Evolutionary conservation across 64 coral and sea anemone species (phyloP), one percentile per base, ranked within the genome.

Genomic region (Porites lutea): DNA sequence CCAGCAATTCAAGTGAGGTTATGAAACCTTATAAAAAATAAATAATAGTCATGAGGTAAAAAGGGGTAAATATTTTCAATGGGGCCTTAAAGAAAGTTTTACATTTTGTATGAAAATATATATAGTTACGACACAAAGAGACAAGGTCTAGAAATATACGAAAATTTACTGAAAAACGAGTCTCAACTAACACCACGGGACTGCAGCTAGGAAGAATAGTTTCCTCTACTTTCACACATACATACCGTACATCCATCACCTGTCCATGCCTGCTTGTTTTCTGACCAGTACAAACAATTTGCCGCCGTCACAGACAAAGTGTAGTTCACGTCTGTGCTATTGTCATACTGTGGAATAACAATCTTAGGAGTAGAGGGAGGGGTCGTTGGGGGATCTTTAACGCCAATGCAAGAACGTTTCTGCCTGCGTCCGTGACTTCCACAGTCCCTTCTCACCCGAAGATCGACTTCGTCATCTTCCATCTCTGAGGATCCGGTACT

Each of bases 301-400:
- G 92, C 81, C 18, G 90, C 90, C 59, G 86, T 91, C 14, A 88
- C 89, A 19, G 95, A 94, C 71, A 94, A 83, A 0, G 95, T 97
- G 69, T 97, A 97, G 58, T 97, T 97, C 2, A 94, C 88, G 59
- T 97, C 95, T 62, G 92, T 94, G 48, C 48, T 79, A 19, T 75
- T 74, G 48, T 97, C 74, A 43, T 94, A 97, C 50, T 52, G 8
- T 18, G 95, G 92, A 61, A 71, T 88, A 13, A 94, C 4, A 7
- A 97, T 78, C 11, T 88, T 13, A 58, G 92, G 88, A 10, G 82
- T 94, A 4, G 95, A 92, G 6, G 95, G 80, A 5, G 92, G 82
- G 13, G 92, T 97, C 19, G 95, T 97, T 2, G 95, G 95, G 12
- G 95, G 95, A 65, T 87, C 83, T 73, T 97, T 97, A 54, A 97